phyloP scores from a whole-genome alignment of 2,797 vertebrate genomes.

The Centropyge bicolor region DNA sequence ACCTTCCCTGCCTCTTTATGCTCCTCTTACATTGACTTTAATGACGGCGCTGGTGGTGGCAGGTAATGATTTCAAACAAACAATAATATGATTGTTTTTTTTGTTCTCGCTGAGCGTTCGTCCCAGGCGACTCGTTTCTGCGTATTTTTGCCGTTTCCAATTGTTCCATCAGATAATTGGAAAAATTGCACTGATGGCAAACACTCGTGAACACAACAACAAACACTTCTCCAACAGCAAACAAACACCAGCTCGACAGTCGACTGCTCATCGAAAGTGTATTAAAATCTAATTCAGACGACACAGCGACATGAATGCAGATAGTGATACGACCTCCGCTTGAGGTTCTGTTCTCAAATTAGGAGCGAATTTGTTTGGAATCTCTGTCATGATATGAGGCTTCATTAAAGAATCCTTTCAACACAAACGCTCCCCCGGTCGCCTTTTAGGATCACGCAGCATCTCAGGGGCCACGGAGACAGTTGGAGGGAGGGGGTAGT shows the following conservation, averaged over 20 bases:
- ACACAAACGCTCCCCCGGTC: conserved; percentile 56
- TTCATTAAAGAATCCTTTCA: conserved; percentile 55
- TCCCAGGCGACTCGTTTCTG: conserved; percentile 30
- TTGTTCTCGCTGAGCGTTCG: conserved; percentile 19
- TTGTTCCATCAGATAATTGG: conserved; percentile 60
- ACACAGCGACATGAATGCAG: conserved; percentile 14
- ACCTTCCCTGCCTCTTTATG: conserved; percentile 41
- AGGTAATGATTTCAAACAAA: conserved; percentile 60
- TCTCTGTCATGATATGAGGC: conserved; percentile 34
- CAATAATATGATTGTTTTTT: conserved; percentile 38
- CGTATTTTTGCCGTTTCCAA: conserved; percentile 50
- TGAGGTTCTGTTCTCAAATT: conserved; percentile 29
- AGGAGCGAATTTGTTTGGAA: conserved; percentile 19
- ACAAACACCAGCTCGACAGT: conserved; percentile 35
- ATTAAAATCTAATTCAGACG: conserved; percentile 29
- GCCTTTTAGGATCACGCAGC: conserved; percentile 57
- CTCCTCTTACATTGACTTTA: conserved; percentile 31
- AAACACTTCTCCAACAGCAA: conserved; percentile 11
- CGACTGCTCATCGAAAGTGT: conserved; percentile 38
- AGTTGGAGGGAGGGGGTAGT: conserved; percentile 21
- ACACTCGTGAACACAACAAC: conserved; percentile 47
- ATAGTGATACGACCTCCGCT: conserved; percentile 5
- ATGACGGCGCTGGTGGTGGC: conserved; percentile 36
- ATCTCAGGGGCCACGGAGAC: conserved; percentile 41
- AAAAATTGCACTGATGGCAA: conserved; percentile 37